Base-by-base conservation (phyloP, 2,797 vertebrate genomes). In the Synaphobranchus kaupii region DNA sequence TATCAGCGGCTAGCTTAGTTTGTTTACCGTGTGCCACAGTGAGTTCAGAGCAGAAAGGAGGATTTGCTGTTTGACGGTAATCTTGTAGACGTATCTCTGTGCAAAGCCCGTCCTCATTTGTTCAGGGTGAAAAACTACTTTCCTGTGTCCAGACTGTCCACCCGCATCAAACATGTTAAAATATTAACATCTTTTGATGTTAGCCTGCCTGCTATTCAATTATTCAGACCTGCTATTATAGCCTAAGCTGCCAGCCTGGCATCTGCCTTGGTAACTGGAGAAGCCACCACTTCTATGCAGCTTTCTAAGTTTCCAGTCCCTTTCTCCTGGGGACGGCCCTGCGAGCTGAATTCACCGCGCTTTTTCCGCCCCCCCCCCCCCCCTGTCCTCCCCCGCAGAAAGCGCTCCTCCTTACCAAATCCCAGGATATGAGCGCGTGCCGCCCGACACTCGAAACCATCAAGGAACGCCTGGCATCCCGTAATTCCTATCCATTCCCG, bases 351-450 rank as follows among this genome's bases (percentile, higher is more conserved):
- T 87, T 56, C 47, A n/a, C 10, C 86, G 92, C 89, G 92, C 34
- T 90, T 92, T 95, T 95, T 95, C 95, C 89, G 93, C 90, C 76
- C 71, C 76, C 71, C 52, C 71, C 76, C 71, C 52, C 81, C 88
- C 88, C 84, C 87, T 87, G 88, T 88, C 83, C 89, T 87, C 88
- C 91, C 89, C 90, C 86, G 90, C 81, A 89, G 92, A 94, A 94
- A 95, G 81, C 90, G 83, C 91, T 78, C 91, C 12, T 80, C 89
- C 91, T 93, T 91, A 90, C 89, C 90, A 92, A 52, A 91, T 93
- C 91, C 85, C 86, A 34, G 85, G 91, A 86, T 85, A 85, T 91
- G 90, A 94, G 83, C 86, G 90, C 86, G 88, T 78, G 88, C 88
- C 86, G 81, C 50, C 88, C 47, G 0, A 88, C 58, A 63, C 84